Evolutionary conservation across 2,797 vertebrate genomes (phyloP).

Genomic region (Sphenopsis melanotis): DNA sequence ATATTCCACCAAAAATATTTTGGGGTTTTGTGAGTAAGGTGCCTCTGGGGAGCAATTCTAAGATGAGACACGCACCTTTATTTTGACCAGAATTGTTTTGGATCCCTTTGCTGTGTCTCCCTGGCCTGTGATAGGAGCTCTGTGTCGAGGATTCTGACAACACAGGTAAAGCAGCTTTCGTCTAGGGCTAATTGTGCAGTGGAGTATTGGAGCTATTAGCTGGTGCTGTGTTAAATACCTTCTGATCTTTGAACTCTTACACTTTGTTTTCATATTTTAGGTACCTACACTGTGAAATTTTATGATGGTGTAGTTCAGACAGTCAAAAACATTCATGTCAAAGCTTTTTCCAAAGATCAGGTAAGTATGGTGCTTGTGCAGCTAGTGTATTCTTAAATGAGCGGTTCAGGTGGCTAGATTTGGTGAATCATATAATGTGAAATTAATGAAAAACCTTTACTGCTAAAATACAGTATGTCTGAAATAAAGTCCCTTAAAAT

Average conservation of each 20-base stretch:
- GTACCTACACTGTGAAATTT: slow-evolving; percentile 95
- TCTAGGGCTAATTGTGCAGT: not conserved
- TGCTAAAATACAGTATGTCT: not conserved
- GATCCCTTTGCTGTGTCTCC: not conserved
- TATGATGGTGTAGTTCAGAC: slow-evolving; percentile 95
- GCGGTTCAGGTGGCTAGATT: not conserved
- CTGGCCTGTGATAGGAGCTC: not conserved
- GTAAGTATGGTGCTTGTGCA: slow-evolving; percentile 71
- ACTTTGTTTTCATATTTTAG: slow-evolving; percentile 75
- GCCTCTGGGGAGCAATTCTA: not conserved
- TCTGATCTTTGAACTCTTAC: not conserved
- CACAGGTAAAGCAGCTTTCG: not conserved
- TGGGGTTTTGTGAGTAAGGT: not conserved
- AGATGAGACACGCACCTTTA: not conserved
- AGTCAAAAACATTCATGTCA: slow-evolving; percentile 94
- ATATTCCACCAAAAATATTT: not conserved
- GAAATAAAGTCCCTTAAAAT: not conserved
- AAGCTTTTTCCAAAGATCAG: slow-evolving; percentile 88
- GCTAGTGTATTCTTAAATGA: not conserved
- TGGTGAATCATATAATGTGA: not conserved
- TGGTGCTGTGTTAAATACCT: not conserved
- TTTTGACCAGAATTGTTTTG: not conserved
- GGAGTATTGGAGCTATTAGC: not conserved
- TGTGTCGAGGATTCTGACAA: not conserved
- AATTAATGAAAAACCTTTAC: not conserved